Conservation (phyloP, 1,140 invertebrate genomes). For the Rhynchophorus ferrugineus region DNA sequence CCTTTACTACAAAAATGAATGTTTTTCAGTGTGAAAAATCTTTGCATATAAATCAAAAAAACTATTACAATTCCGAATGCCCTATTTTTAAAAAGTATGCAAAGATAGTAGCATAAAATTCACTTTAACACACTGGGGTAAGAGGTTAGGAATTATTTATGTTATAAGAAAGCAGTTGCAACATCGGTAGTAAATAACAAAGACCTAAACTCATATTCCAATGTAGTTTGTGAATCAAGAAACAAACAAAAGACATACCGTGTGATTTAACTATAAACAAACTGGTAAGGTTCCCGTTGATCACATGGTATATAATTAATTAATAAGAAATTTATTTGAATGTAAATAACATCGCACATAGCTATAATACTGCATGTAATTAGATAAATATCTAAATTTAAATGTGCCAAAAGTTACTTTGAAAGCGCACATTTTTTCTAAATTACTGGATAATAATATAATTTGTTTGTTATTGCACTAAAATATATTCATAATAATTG, state of each 20-base stretch:
- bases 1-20: neutral
- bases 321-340: neutral
- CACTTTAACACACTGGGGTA: too few relatives aligned
- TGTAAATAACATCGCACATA: neutral
- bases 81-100: too few relatives aligned
- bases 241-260: too few relatives aligned
- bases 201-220: too few relatives aligned
- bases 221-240: too few relatives aligned
- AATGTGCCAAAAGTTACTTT: conserved; percentile 1
- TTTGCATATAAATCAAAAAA: neutral
- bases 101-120: too few relatives aligned
- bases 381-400: conserved; percentile 4
- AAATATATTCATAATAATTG: neutral
- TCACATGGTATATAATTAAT: too few relatives aligned
- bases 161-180: too few relatives aligned
- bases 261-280: too few relatives aligned
- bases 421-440: neutral
- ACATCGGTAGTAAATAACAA: too few relatives aligned
- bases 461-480: neutral
- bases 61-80: neutral
- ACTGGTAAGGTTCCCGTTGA: too few relatives aligned
- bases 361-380: neutral
- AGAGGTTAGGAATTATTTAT: too few relatives aligned
- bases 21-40: neutral
- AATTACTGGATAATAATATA: neutral